Evolutionary conservation across 2,888 invertebrate genomes (phyloP).

Genomic region (Dorcus hopei): DNA sequence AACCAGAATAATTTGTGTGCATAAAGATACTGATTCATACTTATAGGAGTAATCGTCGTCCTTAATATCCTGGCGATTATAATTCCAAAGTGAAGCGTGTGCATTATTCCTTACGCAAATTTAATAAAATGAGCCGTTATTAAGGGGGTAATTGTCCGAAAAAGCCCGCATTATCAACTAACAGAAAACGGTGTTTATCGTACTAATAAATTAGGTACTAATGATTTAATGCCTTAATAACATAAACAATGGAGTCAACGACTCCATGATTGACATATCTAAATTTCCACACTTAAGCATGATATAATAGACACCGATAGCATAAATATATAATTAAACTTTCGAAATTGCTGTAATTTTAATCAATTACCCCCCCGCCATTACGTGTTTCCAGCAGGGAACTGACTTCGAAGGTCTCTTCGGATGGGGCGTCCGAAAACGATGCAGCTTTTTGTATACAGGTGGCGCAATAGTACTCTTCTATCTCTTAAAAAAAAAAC

Average conservation of each 20-base stretch:
- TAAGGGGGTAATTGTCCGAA: constrained; percentile 6
- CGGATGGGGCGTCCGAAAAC: neutral
- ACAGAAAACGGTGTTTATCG: constrained; percentile 11
- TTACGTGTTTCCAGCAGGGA: constrained; percentile 12
- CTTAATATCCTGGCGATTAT: too few species aligned
- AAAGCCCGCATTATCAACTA: neutral
- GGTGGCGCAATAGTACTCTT: constrained; percentile 2
- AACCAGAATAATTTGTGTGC: too few species aligned
- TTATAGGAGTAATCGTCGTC: too few species aligned
- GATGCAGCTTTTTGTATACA: neutral
- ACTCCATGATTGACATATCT: constrained; percentile 41
- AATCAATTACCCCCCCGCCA: constrained; percentile 40
- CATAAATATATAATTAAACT: constrained; percentile 46
- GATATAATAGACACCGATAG: constrained; percentile 43
- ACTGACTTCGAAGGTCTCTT: constrained; percentile 21
- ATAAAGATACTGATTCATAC: too few species aligned
- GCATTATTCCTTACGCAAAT: too few species aligned
- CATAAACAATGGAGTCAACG: constrained; percentile 6
- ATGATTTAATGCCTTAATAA: constrained; percentile 41
- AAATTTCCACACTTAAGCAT: constrained; percentile 40
- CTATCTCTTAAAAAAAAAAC: too few species aligned
- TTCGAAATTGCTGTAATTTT: constrained; percentile 48
- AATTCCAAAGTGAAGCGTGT: too few species aligned
- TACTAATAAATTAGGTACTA: constrained; percentile 28
- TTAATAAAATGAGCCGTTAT: constrained; percentile 6